Base-by-base conservation (phyloP, 2,888 invertebrate species). In the Epinotia brunnichana region DNA sequence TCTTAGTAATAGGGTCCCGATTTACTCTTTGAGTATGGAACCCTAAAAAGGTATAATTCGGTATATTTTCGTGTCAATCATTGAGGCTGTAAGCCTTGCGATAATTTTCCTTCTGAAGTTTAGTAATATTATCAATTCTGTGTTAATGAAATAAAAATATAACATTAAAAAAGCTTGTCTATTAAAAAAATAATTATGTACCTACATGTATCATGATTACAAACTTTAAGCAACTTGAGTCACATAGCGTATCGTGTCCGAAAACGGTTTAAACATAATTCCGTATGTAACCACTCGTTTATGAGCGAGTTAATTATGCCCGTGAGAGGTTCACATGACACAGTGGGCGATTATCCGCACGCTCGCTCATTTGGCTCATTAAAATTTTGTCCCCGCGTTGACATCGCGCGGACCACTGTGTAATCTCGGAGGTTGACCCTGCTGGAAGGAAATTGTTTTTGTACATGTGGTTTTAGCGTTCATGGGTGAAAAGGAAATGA, bases 321-420 rank as follows among this genome's bases (percentile, higher is more conserved):
- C 80, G 81, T 84, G 82, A 78, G 84, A 87, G 80, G 74, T 79
- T 82, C 78, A 80, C 80, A 81, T 81, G 76, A 71, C 73, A 68
- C 67, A 74, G 69, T 69, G 64, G 69, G 75, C 76, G 69, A 85
- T 86, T 86, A 85, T 74, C 79, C 73, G 81, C 87, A 85, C 85
- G 85, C 82, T 82, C 79, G 78, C 81, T 83, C 81, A 85, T 84
- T 86, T 80, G 74, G 75, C 83, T 87, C 86, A 86, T 88, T 88
- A 87, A 87, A 83, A 85, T 86, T 85, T 83, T 85, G 87, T 88
- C 86, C 83, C 78, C 78, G 66, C 75, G 76, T 75, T 85, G 87
- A 86, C 85, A 81, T 78, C 83, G 76, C 67, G 61, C 62, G 75
- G 77, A 77, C 83, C 83, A 83, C 83, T 81, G 83, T 82, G 77